Percentiles rank a stretch among this genome's conserved stretches.
Conservation (phyloP, 2,888 invertebrate species). For the Halictus ligatus region DNA sequence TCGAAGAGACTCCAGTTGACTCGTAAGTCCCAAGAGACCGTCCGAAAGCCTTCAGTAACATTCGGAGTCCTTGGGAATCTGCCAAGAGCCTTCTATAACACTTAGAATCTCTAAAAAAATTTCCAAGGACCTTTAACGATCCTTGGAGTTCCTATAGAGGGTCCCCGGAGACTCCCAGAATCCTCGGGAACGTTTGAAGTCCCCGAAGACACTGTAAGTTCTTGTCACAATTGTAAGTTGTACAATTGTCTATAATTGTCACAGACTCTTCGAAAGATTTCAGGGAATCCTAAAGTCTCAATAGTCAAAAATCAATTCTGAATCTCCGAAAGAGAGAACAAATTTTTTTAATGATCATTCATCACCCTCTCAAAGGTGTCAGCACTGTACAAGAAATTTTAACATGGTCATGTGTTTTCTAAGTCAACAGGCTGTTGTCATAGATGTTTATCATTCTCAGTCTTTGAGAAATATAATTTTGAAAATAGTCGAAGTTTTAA, state of each 20-base stretch:
- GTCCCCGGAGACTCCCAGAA: too few relatives aligned
- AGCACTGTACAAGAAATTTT: too few relatives aligned
- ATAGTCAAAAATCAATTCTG: too few relatives aligned
- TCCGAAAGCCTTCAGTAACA: neutral
- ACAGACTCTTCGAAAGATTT: neutral
- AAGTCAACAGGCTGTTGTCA: too few relatives aligned
- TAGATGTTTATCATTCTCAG: too few relatives aligned
- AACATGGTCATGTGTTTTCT: too few relatives aligned
- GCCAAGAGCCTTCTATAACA: neutral
- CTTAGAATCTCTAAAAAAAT: neutral
- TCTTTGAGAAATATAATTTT: too few relatives aligned
- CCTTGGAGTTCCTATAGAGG: neutral
- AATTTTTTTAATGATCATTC: too few relatives aligned
- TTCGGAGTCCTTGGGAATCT: conserved; percentile 2
- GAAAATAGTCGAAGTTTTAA: too few relatives aligned
- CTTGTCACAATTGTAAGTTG: neutral
- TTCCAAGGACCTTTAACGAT: neutral
- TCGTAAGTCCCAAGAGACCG: neutral
- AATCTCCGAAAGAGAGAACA: too few relatives aligned
- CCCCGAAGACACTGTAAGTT: neutral
- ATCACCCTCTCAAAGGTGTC: too few relatives aligned
- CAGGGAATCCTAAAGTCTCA: neutral
- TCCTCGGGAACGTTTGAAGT: neutral
- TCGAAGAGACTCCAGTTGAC: neutral
- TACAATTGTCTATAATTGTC: neutral